phyloP scores from a whole-genome alignment of 2,888 invertebrate genomes.

The Platerodrilus igneus region DNA sequence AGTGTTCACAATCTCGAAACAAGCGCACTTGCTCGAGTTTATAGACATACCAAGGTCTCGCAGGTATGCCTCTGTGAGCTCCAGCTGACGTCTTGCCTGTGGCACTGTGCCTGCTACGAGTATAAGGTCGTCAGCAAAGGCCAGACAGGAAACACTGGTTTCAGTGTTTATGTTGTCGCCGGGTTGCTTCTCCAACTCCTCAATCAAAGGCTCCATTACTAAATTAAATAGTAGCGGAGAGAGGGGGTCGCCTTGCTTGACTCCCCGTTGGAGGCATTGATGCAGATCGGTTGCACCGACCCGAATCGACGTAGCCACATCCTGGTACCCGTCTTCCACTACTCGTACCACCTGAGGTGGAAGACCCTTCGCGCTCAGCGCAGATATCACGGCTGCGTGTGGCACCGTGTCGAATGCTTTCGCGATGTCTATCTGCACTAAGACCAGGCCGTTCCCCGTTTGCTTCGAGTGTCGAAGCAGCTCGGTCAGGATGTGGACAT shows the following conservation, averaged over 20 bases:
- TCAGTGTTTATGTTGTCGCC: conserved; percentile 19
- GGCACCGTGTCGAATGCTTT: conserved; percentile 45
- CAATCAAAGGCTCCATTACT: conserved; percentile 33
- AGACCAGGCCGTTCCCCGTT: conserved; percentile 34
- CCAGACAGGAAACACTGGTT: conserved; percentile 17
- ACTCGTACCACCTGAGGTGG: conserved; percentile 35
- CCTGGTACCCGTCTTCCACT: conserved; percentile 36
- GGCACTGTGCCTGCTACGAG: neutral
- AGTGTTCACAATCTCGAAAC: neutral
- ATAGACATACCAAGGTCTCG: neutral
- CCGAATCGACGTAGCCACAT: conserved; percentile 34
- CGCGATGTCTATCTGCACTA: conserved; percentile 44
- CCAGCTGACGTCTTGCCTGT: neutral
- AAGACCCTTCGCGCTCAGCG: conserved; percentile 37
- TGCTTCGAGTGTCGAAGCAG: conserved; percentile 30
- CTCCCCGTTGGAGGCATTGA: conserved; percentile 38
- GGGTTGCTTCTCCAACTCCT: conserved; percentile 26
- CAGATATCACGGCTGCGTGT: conserved; percentile 29
- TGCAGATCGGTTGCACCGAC: conserved; percentile 18
- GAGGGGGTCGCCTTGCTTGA: conserved; percentile 43
- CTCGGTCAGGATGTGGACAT: conserved; percentile 32
- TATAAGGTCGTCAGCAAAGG: conserved; percentile 12
- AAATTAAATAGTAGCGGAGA: conserved; percentile 36
- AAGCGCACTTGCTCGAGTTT: neutral
- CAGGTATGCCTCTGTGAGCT: neutral